Evolutionary conservation across 2,888 invertebrate species (phyloP).

Genomic region (Amphiduros pacificus): DNA sequence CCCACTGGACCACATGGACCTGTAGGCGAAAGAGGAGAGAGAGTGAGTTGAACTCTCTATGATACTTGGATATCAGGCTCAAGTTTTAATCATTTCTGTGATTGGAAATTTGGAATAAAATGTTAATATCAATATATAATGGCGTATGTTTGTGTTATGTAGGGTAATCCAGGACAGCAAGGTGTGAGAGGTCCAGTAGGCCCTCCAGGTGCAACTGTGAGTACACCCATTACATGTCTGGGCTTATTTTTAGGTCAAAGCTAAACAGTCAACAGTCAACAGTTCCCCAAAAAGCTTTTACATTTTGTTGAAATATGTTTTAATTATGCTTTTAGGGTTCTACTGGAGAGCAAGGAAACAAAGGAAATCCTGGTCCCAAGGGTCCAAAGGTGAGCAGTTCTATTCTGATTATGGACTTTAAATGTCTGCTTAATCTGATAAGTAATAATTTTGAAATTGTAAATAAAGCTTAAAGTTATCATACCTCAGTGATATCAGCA

Average conservation of each 20-base stretch:
- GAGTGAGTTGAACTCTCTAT: no score
- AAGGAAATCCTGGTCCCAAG: constrained; percentile 5
- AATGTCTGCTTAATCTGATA: no score
- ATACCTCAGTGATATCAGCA: no score
- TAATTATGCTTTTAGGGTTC: not conserved
- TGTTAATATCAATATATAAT: no score
- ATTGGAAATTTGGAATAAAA: no score
- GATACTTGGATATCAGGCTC: no score
- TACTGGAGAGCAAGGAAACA: constrained; percentile 18
- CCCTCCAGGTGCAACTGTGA: constrained; percentile 24
- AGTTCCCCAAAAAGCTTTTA: constrained; percentile 17
- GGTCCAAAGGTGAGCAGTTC: not conserved
- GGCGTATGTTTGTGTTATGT: no score
- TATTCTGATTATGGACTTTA: no score
- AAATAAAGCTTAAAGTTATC: no score
- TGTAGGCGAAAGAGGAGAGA: constrained; percentile 45
- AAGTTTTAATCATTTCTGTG: no score
- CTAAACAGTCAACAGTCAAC: not conserved
- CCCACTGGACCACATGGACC: constrained; percentile 41
- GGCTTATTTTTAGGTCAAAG: not conserved
- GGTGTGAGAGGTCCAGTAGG: constrained; percentile 16
- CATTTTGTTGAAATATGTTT: not conserved
- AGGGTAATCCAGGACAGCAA: constrained; percentile 6
- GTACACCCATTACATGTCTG: not conserved
- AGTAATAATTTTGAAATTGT: no score